Base-by-base conservation (phyloP, 2,888 invertebrate species). In the Lasioglossum vierecki region DNA sequence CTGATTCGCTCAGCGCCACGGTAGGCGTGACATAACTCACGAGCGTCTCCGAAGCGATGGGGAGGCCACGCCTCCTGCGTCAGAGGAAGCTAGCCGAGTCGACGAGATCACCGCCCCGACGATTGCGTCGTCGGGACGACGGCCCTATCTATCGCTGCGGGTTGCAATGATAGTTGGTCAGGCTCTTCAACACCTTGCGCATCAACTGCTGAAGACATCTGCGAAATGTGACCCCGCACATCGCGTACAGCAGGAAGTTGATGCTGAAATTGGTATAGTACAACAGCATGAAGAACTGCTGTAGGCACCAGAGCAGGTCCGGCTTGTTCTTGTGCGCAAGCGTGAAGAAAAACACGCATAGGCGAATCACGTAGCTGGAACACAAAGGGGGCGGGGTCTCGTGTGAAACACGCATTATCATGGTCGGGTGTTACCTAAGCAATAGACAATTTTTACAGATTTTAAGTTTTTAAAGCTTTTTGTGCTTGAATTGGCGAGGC, bases 211-310 rank as follows among this genome's bases (percentile, higher is more conserved):
- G 95, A 63, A 96, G 93, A 89, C 96, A 96, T 60, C 96, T 94
- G 4, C 96, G 95, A 91, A 96, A 96, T 1, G 96, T 96, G 76
- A 96, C 95, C 0, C 96, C 96, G 89, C 96, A 96, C 95, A 96
- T 96, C 13, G 96, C 96, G 94, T 97, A 97, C 30, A 97, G 95
- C 13, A 96, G 93, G 91, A 96, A 96, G 92, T 96, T 96, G 83
- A 97, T 96, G 92, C 96, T 96, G 94, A 97, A 97, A 92, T 97
- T 96, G 9, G 96, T 96, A 93, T 97, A 97, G 93, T 96, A 97
- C 3, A 97, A 94, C 3, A 96, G 93, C 96, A 96, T 96, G 87
- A 96, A 96, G 84, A 96, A 95, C 89, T 96, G 96, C 87, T 96
- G 96, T 44, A 96, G 90, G 86, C 96, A 96, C 95, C 95, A 96